Evolutionary conservation across 2,113 vertebrate species (phyloP).

Genomic region (Scomber colias): DNA sequence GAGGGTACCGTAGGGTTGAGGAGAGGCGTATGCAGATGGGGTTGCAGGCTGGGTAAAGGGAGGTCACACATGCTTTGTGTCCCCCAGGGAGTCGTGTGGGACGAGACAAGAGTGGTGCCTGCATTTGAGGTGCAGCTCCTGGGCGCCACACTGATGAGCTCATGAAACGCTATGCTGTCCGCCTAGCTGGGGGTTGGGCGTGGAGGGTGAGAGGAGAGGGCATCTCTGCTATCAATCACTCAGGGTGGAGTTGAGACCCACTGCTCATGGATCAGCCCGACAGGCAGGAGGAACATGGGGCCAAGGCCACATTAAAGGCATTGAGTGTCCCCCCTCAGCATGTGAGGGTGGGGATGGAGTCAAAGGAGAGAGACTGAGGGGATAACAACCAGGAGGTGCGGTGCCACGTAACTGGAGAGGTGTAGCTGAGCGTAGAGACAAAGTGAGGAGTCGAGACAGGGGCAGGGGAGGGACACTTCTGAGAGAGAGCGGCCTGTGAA

Average conservation of each 20-base stretch:
- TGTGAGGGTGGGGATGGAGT: conserved; percentile 60
- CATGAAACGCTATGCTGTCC: conserved; percentile 89
- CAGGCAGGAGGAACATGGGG: conserved; percentile 80
- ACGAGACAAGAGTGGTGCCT: conserved; percentile 83
- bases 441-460: conserved; percentile 52
- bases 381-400: conserved; percentile 92
- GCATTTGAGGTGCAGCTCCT: conserved; percentile 87
- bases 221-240: conserved; percentile 89
- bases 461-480: conserved; percentile 58
- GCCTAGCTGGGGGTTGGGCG: conserved; percentile 73
- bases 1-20: conserved; percentile 46
- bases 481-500: conserved; percentile 70
- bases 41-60: conserved; percentile 59
- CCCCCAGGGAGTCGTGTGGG: conserved; percentile 78
- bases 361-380: conserved; percentile 80
- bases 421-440: conserved; percentile 75
- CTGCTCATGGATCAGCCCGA: conserved; percentile 65
- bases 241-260: conserved; percentile 71
- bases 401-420: conserved; percentile 91
- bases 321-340: conserved; percentile 83
- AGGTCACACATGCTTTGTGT: conserved; percentile 80
- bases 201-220: conserved; percentile 84
- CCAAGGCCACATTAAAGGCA: conserved; percentile 87
- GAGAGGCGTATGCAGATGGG: conserved; percentile 39
- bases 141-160: conserved; percentile 89